A percentile compares a stretch with the other conserved stretches of the same genome.
These are phyloP conservation scores for Orchestes rusci DNA, from an alignment of 2,888 invertebrate species.

Conservation along the genomic window DNA sequence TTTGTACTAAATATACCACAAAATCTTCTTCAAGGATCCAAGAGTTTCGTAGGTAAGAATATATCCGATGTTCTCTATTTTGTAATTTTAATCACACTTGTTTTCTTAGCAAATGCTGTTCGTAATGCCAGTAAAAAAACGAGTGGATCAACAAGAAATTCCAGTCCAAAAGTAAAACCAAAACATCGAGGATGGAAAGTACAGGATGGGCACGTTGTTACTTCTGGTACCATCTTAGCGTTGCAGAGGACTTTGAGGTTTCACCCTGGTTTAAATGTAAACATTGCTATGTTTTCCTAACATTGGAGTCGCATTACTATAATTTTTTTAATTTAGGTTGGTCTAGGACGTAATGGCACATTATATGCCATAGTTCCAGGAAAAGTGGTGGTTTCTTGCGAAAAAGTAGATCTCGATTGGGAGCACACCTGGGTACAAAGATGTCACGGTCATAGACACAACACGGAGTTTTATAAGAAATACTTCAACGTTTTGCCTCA, in stretches of 20 bases:
- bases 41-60: slow-evolving; percentile 11
- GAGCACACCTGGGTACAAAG: slow-evolving; percentile 66
- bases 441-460: slow-evolving; percentile 56
- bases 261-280: slow-evolving; percentile 74
- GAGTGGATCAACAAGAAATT: slow-evolving; percentile 64
- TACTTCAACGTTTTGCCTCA: slow-evolving; percentile 78
- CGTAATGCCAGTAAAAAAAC: slow-evolving; percentile 69
- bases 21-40: slow-evolving; percentile 11
- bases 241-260: slow-evolving; percentile 64
- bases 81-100: neutral
- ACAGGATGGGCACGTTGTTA: slow-evolving; percentile 62
- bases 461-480: slow-evolving; percentile 69
- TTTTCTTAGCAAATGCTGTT: slow-evolving; percentile 11
- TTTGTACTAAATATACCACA: slow-evolving; percentile 4
- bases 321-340: slow-evolving; percentile 57
- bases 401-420: slow-evolving; percentile 72
- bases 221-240: slow-evolving; percentile 60
- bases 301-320: neutral
- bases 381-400: slow-evolving; percentile 72
- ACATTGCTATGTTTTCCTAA: slow-evolving; percentile 25
- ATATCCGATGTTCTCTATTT: neutral
- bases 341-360: slow-evolving; percentile 70
- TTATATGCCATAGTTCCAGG: slow-evolving; percentile 76
- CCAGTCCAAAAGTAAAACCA: slow-evolving; percentile 57
- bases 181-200: slow-evolving; percentile 73